Percentiles rank a stretch among this genome's conserved stretches.
Evolutionary conservation across 1,140 invertebrate genomes (phyloP).

Genomic region (Metopolophium dirhodum): DNA sequence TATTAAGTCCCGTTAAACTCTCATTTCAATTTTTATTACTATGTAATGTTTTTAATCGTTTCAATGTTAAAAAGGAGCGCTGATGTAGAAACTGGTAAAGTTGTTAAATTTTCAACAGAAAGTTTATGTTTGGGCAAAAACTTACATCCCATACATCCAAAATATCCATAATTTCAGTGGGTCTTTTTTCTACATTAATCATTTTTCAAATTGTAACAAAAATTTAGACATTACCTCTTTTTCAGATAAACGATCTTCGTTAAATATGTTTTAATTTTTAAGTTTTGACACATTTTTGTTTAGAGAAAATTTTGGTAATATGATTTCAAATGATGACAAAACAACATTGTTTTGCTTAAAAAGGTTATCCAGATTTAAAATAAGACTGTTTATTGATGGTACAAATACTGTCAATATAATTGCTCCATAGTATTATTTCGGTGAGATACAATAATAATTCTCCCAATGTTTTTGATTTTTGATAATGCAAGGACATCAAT

Average conservation of each 20-base stretch:
- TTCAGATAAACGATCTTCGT: neutral
- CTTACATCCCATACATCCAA: too few relatives aligned
- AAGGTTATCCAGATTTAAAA: neutral
- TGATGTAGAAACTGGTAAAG: too few relatives aligned
- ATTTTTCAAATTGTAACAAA: too few relatives aligned
- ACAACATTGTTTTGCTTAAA: neutral
- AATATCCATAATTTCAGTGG: too few relatives aligned
- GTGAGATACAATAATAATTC: neutral
- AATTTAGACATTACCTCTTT: too few relatives aligned
- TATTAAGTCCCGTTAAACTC: too few relatives aligned
- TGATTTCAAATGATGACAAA: neutral
- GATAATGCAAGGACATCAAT: neutral
- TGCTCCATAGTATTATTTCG: neutral
- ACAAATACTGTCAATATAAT: neutral
- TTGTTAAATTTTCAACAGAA: too few relatives aligned
- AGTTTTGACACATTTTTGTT: neutral
- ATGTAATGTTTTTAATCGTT: too few relatives aligned
- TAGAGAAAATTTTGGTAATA: neutral
- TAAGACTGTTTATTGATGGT: neutral
- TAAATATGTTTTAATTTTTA: neutral
- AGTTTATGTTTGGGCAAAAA: too few relatives aligned
- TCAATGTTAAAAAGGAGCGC: too few relatives aligned
- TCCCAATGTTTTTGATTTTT: neutral
- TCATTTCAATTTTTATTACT: too few relatives aligned
- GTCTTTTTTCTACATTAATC: too few relatives aligned